Evolutionary conservation across 2,888 invertebrate genomes (phyloP).

Genomic region (Hesperia comma): DNA sequence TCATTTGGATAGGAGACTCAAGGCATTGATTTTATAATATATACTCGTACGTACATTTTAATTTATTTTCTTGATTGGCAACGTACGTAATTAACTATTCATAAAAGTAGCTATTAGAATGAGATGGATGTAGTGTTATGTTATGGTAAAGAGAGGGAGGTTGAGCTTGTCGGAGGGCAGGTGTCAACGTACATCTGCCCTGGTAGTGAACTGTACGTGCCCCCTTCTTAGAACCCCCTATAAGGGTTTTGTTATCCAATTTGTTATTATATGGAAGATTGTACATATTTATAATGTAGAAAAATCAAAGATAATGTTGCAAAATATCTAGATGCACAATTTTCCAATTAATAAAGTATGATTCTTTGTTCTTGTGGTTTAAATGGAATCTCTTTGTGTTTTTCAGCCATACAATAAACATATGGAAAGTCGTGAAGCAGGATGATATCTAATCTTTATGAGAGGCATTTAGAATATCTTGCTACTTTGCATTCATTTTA

Average conservation of each 20-base stretch:
- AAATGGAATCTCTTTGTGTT: no score
- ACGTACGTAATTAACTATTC: conserved; percentile 49
- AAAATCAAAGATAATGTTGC: neutral
- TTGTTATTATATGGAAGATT: conserved; percentile 4
- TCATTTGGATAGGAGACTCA: conserved; percentile 36
- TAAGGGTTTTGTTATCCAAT: conserved; percentile 39
- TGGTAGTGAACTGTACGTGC: conserved; percentile 56
- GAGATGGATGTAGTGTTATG: conserved; percentile 46
- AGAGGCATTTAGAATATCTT: no score
- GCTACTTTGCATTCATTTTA: no score
- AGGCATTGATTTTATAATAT: conserved; percentile 39
- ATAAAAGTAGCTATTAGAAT: conserved; percentile 51
- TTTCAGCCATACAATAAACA: no score
- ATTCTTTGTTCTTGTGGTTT: no score
- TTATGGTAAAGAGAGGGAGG: conserved; percentile 58
- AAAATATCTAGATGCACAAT: no score
- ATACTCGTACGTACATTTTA: conserved; percentile 37
- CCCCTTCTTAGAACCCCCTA: conserved; percentile 53
- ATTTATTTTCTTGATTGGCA: conserved; percentile 48
- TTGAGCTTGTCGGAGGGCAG: conserved; percentile 66
- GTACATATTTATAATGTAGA: neutral
- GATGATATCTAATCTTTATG: neutral
- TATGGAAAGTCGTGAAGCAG: neutral
- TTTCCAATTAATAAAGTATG: no score
- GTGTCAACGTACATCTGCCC: conserved; percentile 75